phyloP scores from a whole-genome alignment of 1,140 invertebrate species.

The Armadillidium nasatum region DNA sequence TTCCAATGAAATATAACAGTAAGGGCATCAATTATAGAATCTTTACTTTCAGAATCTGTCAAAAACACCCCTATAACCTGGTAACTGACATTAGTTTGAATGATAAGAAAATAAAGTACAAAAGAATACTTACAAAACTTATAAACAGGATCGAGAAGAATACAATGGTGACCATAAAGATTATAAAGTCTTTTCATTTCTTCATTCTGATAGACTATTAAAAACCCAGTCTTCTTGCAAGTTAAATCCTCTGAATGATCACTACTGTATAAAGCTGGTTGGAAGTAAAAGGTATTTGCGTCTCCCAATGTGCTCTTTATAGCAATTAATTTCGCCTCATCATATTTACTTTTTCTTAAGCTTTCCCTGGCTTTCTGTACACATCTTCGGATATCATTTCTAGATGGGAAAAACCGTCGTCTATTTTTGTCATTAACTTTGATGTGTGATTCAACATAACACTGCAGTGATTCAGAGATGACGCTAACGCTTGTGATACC shows the following conservation, averaged over 20 bases:
- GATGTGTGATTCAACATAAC: neutral
- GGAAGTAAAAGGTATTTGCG: neutral
- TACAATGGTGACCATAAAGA: neutral
- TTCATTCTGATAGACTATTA: neutral
- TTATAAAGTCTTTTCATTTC: neutral
- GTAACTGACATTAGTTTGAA: neutral
- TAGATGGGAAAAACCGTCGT: neutral
- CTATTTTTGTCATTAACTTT: slow-evolving; percentile 10
- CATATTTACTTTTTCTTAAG: slow-evolving; percentile 1
- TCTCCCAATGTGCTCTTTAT: neutral
- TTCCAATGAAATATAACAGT: neutral
- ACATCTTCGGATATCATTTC: neutral
- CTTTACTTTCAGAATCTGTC: neutral
- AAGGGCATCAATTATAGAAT: neutral
- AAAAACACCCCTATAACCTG: neutral
- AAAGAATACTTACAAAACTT: slow-evolving; percentile 3
- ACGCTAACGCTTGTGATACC: neutral
- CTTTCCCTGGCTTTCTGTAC: neutral
- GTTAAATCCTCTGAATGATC: neutral
- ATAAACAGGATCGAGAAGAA: neutral
- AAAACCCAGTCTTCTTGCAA: neutral
- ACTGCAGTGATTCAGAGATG: neutral
- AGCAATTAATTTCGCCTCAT: neutral
- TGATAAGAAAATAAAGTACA: neutral
- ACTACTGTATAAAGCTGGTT: neutral